Percentiles rank a stretch among this genome's conserved stretches.
Conservation (phyloP, 2,797 vertebrate species). For the Neostethus bicornis region DNA sequence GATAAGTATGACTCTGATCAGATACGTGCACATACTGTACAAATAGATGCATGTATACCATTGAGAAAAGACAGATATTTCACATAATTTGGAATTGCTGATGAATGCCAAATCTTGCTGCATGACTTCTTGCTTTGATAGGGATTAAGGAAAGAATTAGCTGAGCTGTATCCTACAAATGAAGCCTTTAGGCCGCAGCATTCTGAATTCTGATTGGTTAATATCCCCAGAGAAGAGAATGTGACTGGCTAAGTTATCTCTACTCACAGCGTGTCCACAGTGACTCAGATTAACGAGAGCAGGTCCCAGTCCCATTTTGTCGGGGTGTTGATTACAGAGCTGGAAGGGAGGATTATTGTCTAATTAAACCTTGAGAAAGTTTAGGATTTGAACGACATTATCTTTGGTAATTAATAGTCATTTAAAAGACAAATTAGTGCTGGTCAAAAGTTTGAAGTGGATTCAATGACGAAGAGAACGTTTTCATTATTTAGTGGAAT, state of each 20-base stretch:
- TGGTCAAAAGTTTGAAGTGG: slow-evolving; percentile 10
- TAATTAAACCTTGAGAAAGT: slow-evolving; percentile 64
- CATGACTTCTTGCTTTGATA: slow-evolving; percentile 33
- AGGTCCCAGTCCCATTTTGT: slow-evolving; percentile 49
- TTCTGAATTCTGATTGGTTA: slow-evolving; percentile 58
- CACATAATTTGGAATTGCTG: slow-evolving; percentile 24
- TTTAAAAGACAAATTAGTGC: slow-evolving; percentile 30
- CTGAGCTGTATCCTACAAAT: slow-evolving; percentile 38
- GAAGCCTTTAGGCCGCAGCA: slow-evolving; percentile 39
- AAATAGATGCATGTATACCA: slow-evolving; percentile 5
- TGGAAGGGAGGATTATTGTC: slow-evolving; percentile 55
- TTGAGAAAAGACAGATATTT: slow-evolving; percentile 12
- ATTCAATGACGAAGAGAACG: slow-evolving; percentile 19
- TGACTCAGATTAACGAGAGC: slow-evolving; percentile 53
- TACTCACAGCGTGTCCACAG: slow-evolving; percentile 22
- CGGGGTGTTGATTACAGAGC: slow-evolving; percentile 52
- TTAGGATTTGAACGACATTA: slow-evolving; percentile 56
- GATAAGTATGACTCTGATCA: slow-evolving; percentile 15
- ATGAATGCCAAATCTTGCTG: slow-evolving; percentile 33
- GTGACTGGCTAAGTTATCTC: slow-evolving; percentile 49
- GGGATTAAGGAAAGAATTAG: slow-evolving; percentile 54
- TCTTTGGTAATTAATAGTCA: slow-evolving; percentile 50
- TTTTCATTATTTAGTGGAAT: slow-evolving; percentile 13
- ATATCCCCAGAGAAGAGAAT: slow-evolving; percentile 49
- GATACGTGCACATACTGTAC: slow-evolving; percentile 8